Percentiles rank a stretch among this genome's conserved stretches.
Conservation (phyloP, 2,113 vertebrate species). For the Oostethus manadensis region DNA sequence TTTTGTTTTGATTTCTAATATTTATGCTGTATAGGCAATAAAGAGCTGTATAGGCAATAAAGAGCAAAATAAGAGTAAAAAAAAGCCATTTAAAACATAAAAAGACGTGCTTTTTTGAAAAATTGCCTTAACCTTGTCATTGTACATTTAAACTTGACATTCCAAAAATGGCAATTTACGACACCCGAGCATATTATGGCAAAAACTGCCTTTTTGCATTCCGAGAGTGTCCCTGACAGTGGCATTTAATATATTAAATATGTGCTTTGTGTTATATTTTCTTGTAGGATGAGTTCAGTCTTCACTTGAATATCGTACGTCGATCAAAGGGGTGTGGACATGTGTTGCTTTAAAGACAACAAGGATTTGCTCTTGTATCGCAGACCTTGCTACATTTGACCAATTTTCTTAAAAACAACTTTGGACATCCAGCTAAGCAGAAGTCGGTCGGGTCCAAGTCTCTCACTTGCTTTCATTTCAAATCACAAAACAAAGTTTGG, state of each 20-base stretch:
- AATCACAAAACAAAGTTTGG: constrained; percentile 46
- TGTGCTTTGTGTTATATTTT: constrained; percentile 6
- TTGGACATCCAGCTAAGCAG: constrained; percentile 41
- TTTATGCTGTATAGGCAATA: too few species aligned
- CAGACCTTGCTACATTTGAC: constrained; percentile 43
- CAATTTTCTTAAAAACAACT: constrained; percentile 41
- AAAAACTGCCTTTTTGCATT: constrained; percentile 21
- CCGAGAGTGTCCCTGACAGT: constrained; percentile 20
- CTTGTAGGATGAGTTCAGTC: constrained; percentile 7
- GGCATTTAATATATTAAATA: constrained; percentile 20
- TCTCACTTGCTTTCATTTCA: constrained; percentile 46
- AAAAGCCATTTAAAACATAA: too few species aligned
- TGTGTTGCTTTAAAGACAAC: constrained; percentile 14
- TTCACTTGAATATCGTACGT: background rate
- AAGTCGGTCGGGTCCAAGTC: constrained; percentile 50
- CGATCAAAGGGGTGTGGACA: constrained; percentile 3
- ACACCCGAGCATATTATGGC: constrained; percentile 26
- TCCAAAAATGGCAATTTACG: constrained; percentile 19
- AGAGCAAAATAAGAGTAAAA: too few species aligned
- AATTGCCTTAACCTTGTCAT: constrained; percentile 27
- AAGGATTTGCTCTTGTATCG: constrained; percentile 27
- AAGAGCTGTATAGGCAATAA: too few species aligned
- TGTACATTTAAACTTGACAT: constrained; percentile 23
- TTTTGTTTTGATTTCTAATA: too few species aligned
- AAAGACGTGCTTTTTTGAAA: constrained; percentile 14